phyloP scores from a whole-genome alignment of 2,797 vertebrate species.

The Triplophysa yarkandensis region DNA sequence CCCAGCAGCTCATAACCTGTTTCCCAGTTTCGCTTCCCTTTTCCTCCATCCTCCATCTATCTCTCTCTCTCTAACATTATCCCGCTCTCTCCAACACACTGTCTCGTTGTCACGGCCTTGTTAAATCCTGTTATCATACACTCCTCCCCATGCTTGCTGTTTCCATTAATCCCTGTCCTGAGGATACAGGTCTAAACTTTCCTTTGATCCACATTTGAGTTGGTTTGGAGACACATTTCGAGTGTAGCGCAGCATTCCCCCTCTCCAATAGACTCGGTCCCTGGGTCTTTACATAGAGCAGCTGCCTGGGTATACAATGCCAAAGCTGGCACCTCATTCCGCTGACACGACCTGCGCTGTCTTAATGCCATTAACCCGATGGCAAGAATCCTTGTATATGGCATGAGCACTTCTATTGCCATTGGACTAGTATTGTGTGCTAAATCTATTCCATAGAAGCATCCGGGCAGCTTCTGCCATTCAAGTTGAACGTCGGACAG shows the following conservation, averaged over 20 bases:
- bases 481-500: constrained; percentile 45
- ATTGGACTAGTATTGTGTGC: not conserved
- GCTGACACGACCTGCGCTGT: constrained; percentile 30
- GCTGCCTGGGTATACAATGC: constrained; percentile 23
- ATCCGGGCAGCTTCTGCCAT: constrained; percentile 48
- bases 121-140: constrained; percentile 55
- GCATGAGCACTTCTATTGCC: too few species aligned
- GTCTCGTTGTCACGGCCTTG: constrained; percentile 37
- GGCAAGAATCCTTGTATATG: not conserved
- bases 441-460: constrained; percentile 33
- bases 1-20: constrained; percentile 29
- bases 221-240: constrained; percentile 67
- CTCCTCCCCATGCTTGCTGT: constrained; percentile 63
- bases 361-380: constrained; percentile 41
- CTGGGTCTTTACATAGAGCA: constrained; percentile 22
- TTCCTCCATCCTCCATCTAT: constrained; percentile 17
- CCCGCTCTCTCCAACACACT: constrained; percentile 25
- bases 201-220: constrained; percentile 84
- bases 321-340: constrained; percentile 25
- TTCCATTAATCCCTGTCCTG: constrained; percentile 77
- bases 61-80: constrained; percentile 19
- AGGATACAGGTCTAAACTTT: constrained; percentile 79
- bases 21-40: constrained; percentile 20
- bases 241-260: constrained; percentile 34
- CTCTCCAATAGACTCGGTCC: constrained; percentile 33